Evolutionary conservation across 2,888 invertebrate species (phyloP), one percentile per base, ranked within the genome.

Genomic region (Brassicogethes aeneus): DNA sequence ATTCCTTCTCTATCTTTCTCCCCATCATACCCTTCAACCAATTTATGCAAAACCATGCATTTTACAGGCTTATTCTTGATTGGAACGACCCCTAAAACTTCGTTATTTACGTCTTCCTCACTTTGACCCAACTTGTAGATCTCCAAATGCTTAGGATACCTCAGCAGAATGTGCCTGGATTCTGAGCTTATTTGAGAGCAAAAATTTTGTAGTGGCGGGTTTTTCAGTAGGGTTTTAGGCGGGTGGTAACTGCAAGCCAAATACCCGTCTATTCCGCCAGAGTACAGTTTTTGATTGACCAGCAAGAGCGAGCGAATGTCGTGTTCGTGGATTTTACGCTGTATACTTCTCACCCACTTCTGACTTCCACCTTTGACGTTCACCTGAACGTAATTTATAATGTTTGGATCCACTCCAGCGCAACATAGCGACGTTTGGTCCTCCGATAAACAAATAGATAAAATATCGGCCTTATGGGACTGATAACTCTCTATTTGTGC

Each of bases 341-440:
- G 84, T 3, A 85, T 74, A 52, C 83, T 82, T 59, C 83, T 85
- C 0, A 92, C 82, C 94, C 94, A 94, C 46, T 79, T 79, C n/a
- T 77, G 71, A 16, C 69, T 60, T 16, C 66, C 67, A 30, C 72
- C 71, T 46, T 74, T 74, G 45, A 70, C 70, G 23, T 70, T 71
- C 0, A 86, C 79, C 61, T 79, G 79, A 8, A 77, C 75, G 60
- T 87, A 89, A 54, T 80, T 80, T 3, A 82, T 73, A 17, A 95
- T 82, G 0, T 79, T 72, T 1, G 93, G 86, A 62, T 93, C 89
- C 29, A 88, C 83, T 42, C 91, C 90, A 46, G 86, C 79, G 60
- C 85, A 87, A 57, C 82, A 85, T 17, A 91, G 63, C 16, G 75
- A 75, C 15, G 75, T 75, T 58, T 82, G 78, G 47, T 85, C 77